Evolutionary conservation across 1,140 invertebrate species (phyloP), one percentile per base, ranked within the genome.

Genomic region (Meloidogyne floridensis): DNA sequence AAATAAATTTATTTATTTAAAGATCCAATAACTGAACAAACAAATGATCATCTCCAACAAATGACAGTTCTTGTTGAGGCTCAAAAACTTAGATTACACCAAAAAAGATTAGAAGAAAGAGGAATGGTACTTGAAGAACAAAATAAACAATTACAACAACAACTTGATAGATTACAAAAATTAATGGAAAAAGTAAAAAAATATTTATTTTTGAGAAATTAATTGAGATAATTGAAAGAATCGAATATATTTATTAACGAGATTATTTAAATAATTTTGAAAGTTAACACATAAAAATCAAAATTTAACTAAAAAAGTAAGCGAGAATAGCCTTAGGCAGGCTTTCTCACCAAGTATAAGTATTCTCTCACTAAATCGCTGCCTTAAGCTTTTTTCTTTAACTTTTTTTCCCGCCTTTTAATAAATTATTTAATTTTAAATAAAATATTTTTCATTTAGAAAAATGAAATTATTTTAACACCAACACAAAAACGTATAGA

Each of bases 91-190:
- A 78, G 87, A 11, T 75, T 88, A 3, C 87, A 88, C 80, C 87
- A 88, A 76, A 81, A 90, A 77, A 81, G 86, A 13, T 72, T 88
- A 8, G 87, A 88, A 79, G 82, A 90, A 70, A 65, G 87, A 11
- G 86, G 86, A 10, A 65, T 81, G 32, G 85, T 89, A 54, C 75
- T 89, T n/a, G 88, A 90, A 59, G 88, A 90, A 20, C 87, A 89
- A 74, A 89, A 89, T 81, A 79, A 82, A 81, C 87, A 89, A 77
- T 78, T 88, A 2, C 87, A 90, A 76, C 79, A 84, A 78, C 87
- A 88, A 75, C 69, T 88, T 20, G 82, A 87, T 15, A 74, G 87
- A 56, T 77, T 88, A 82, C 88, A 88, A 74, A 88, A 82, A 72
- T 74, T 88, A 18, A 80, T 86, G 54, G 74, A 78, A 20, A 84